Conservation (phyloP, 2,888 invertebrate species). For the Protophormia terraenovae region DNA sequence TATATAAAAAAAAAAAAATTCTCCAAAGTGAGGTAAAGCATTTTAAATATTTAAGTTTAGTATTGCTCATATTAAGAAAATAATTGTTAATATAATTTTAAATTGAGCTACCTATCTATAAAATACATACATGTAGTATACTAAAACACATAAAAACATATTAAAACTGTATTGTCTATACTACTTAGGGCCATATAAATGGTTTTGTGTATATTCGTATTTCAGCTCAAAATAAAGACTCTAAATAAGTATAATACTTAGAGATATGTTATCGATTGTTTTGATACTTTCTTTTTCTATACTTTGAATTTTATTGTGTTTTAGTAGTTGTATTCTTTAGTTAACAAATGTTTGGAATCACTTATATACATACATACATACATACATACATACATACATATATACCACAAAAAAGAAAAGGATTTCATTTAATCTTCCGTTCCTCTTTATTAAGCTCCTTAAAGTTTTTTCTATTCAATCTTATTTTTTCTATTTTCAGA, state of each 20-base stretch:
- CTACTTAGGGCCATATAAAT: conserved; percentile 38
- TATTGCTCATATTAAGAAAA: no score
- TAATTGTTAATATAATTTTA: not conserved
- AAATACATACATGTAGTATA: not conserved
- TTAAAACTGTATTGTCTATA: conserved; percentile 40
- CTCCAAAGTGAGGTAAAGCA: no score
- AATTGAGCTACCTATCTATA: not conserved
- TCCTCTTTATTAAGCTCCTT: not conserved
- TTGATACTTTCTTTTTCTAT: not conserved
- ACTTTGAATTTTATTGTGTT: not conserved
- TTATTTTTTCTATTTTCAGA: not conserved
- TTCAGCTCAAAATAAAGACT: not conserved
- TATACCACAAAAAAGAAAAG: conserved; percentile 5
- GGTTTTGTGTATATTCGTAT: not conserved
- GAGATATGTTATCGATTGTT: conserved; percentile 27
- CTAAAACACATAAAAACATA: conserved; percentile 27
- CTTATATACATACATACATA: not conserved
- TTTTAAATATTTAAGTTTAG: no score
- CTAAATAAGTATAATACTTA: conserved; percentile 9
- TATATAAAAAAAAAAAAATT: no score
- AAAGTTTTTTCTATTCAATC: not conserved
- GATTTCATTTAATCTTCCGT: conserved; percentile 15
- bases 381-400: not conserved
- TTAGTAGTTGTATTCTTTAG: conserved; percentile 11
- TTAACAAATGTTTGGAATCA: conserved; percentile 1